These are phyloP conservation scores for Sminthopsis crassicaudata DNA, from an alignment of 2,113 vertebrate genomes.

Conservation along the genomic window DNA sequence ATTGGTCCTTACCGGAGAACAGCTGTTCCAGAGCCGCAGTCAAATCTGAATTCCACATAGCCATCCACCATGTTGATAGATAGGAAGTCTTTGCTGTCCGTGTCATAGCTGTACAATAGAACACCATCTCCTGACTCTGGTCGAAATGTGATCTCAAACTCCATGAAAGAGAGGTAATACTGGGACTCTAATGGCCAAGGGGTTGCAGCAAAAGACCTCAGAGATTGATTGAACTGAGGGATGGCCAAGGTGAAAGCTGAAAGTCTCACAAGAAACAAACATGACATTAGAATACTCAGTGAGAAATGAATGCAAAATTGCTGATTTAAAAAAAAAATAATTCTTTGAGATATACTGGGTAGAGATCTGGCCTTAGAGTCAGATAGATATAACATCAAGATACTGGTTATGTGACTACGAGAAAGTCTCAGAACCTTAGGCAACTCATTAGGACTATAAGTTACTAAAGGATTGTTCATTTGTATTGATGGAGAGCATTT, in stretches of 20 bases:
- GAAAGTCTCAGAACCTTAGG: background rate
- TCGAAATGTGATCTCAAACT: slow-evolving; percentile 94
- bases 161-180: slow-evolving; percentile 95
- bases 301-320: background rate
- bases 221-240: slow-evolving; percentile 92
- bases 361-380: background rate
- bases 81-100: slow-evolving; percentile 92
- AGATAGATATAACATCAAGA: background rate
- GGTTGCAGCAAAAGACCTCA: slow-evolving; percentile 90
- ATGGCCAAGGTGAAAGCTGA: slow-evolving; percentile 90
- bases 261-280: slow-evolving; percentile 69
- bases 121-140: slow-evolving; percentile 88
- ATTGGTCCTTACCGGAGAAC: slow-evolving; percentile 88
- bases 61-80: slow-evolving; percentile 89
- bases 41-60: slow-evolving; percentile 95
- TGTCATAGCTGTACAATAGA: slow-evolving; percentile 95
- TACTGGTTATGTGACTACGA: background rate
- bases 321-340: background rate
- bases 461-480: background rate
- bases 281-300: slow-evolving; percentile 9
- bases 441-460: background rate
- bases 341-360: background rate
- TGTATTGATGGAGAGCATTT: background rate
- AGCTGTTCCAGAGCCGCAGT: slow-evolving; percentile 95
- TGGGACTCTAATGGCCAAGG: slow-evolving; percentile 93